Evolutionary conservation across 92 coral and sea anemone species (phyloP).

Genomic region (Umimayanthus kanabou): DNA sequence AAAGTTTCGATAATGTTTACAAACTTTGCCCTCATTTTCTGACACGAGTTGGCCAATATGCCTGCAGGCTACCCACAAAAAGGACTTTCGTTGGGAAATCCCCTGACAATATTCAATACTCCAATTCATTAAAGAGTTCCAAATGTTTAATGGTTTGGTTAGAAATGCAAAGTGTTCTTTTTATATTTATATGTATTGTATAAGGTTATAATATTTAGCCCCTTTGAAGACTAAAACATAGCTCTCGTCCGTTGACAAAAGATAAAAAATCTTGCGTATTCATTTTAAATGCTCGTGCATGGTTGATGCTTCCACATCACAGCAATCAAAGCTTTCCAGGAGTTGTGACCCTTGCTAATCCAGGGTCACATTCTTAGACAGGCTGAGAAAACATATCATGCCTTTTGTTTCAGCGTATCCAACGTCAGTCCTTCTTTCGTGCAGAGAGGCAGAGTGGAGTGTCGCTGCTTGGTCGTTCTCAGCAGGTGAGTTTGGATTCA

Average conservation of each 20-base stretch:
- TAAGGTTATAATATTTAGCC: neutral
- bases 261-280: neutral
- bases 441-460: conserved; percentile 3
- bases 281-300: neutral
- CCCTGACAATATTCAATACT: neutral
- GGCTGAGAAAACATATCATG: neutral
- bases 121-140: neutral
- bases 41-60: neutral
- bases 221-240: neutral
- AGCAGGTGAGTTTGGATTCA: neutral
- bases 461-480: neutral
- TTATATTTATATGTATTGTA: too few relatives aligned
- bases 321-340: neutral
- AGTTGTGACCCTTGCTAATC: neutral
- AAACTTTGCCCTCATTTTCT: neutral
- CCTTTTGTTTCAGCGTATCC: neutral
- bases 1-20: too few relatives aligned
- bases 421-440: neutral
- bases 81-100: neutral
- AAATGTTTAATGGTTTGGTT: neutral
- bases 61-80: neutral
- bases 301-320: neutral
- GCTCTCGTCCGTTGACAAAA: neutral
- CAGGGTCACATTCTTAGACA: conserved; percentile 22
- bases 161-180: neutral